Evolutionary conservation across 37 sponge, comb jelly and placozoan genomes (phyloP).

Genomic region (Ephydatia muelleri): DNA sequence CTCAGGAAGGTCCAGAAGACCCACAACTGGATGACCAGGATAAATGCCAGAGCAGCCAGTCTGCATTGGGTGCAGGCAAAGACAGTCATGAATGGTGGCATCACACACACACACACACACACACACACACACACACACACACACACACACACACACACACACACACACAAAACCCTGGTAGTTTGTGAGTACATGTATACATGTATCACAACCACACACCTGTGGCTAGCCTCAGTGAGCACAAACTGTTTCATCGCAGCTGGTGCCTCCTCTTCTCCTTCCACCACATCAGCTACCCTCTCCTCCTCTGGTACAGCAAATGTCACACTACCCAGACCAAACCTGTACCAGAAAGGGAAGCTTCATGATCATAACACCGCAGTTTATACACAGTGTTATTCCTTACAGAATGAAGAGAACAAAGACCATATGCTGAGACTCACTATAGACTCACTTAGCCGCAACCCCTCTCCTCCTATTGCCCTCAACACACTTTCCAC

Average conservation of each 20-base stretch:
- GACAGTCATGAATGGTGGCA: background rate
- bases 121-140: background rate
- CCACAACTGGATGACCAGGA: slow-evolving; percentile 67
- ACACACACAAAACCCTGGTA: no score
- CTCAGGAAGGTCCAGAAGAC: slow-evolving; percentile 65
- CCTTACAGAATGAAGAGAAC: no score
- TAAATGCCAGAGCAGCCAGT: slow-evolving; percentile 43
- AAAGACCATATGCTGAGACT: no score
- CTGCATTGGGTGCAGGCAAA: slow-evolving; percentile 8
- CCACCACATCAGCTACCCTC: background rate
- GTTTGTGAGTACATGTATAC: no score
- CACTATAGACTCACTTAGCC: no score
- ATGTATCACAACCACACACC: background rate
- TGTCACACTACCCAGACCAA: background rate
- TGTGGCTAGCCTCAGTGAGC: slow-evolving; percentile 2
- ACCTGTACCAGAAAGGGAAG: background rate
- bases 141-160: background rate
- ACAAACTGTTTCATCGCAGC: background rate
- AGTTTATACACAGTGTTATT: background rate
- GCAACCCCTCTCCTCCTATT: no score
- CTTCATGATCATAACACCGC: no score
- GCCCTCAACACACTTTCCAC: no score
- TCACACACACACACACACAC: background rate
- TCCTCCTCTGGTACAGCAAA: background rate
- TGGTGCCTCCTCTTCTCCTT: background rate